These are phyloP conservation scores for Hirtodrosophila cameraria DNA, from an alignment of 2,888 invertebrate genomes.

Conservation along the genomic window DNA sequence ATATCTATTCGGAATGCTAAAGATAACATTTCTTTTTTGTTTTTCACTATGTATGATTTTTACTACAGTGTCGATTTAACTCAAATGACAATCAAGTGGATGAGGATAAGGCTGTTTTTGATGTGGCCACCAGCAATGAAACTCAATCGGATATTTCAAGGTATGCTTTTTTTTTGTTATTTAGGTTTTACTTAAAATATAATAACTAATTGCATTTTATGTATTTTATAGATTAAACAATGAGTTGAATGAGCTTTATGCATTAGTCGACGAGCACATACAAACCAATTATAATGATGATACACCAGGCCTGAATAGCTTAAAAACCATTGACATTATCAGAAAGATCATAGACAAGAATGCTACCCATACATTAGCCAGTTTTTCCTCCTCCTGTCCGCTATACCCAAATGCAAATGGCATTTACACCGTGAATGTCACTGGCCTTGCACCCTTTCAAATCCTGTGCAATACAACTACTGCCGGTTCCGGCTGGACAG, in stretches of 20 bases:
- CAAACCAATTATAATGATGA: neutral
- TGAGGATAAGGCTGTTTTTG: neutral
- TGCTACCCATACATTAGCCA: neutral
- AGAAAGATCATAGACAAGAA: neutral
- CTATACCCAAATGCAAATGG: neutral
- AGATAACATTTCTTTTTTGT: too few relatives aligned
- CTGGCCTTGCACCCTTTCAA: constrained; percentile 6
- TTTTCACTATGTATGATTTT: too few relatives aligned
- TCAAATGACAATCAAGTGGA: neutral
- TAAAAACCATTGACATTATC: neutral
- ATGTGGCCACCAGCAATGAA: neutral
- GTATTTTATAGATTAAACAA: neutral
- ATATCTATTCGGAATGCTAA: too few relatives aligned
- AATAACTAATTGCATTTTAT: neutral
- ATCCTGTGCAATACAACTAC: constrained; percentile 5
- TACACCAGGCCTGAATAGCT: neutral
- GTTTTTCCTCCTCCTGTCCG: neutral
- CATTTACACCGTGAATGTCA: neutral
- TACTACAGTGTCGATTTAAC: neutral
- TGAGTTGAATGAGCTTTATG: neutral
- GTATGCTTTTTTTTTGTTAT: too few relatives aligned
- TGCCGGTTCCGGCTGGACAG: constrained; percentile 86
- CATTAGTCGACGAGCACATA: neutral
- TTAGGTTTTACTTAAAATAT: too few relatives aligned
- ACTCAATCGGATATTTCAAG: neutral